Base-by-base conservation (phyloP, 2,888 invertebrate species). In the Calameuta idolon region DNA sequence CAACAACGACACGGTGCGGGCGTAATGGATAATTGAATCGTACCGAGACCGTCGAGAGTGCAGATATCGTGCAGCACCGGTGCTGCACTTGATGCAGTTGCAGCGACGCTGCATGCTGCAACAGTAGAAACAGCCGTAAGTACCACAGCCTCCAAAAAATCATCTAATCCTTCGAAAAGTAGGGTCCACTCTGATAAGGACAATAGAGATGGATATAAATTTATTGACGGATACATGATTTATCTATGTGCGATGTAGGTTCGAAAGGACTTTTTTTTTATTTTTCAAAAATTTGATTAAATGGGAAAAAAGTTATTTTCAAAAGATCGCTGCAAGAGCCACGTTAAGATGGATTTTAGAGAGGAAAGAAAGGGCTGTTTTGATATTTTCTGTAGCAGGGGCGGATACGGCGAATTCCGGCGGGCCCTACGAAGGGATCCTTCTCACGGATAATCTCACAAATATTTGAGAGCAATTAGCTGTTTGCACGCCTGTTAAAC, bases 401-500 rank as follows among this genome's bases (percentile, higher is more conserved):
- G 55, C 55, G 55, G 55, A 55, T 55, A 55, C 55, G 55, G 55
- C 55, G 23, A 55, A 55, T 55, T 55, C 55, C 55, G 55, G 23
- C 55, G 55, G 55, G 55, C 55, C 55, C 55, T 23, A 23, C 55
- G 55, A 55, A 55, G 55, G 55, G 55, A 40, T 4, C 12, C 69
- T 77, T 33, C 55, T 55, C 55, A 55, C 55, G 9, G 89, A 90
- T 90, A 86, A 90, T 89, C 88, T 87, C 79, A 87, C 89, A 90
- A 90, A 90, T 90, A 90, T 90, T 90, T 90, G 89, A 88, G 85
- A 83, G 87, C 88, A 90, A 90, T 90, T 90, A 90, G 88, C 83
- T 90, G 89, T 90, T 90, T 90, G 87, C 89, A 81, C 86, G 85
- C 85, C 88, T 83, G 88, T 89, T 89, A 87, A 79, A 86, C 82